phyloP scores from a whole-genome alignment of 1,140 invertebrate species.

The Eueides isabella region DNA sequence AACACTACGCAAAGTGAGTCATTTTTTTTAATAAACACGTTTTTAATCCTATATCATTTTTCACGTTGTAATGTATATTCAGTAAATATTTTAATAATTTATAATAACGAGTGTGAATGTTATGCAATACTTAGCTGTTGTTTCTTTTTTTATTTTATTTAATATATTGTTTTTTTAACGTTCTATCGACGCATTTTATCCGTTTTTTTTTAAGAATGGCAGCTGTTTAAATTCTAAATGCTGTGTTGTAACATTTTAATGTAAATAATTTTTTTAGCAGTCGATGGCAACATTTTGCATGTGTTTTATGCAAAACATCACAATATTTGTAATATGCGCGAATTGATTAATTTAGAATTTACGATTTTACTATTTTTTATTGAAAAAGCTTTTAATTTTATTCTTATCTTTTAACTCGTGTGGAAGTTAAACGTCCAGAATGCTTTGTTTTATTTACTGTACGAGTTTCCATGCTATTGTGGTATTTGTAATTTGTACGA shows the following conservation, averaged over 20 bases:
- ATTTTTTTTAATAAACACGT: conserved; percentile 52
- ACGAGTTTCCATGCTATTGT: conserved; percentile 68
- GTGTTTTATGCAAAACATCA: conserved; percentile 58
- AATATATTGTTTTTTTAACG: conserved; percentile 32
- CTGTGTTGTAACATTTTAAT: conserved; percentile 46
- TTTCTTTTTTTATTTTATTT: conserved; percentile 59
- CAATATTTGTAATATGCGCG: conserved; percentile 63
- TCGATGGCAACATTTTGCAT: conserved; percentile 46
- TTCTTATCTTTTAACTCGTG: conserved; percentile 33
- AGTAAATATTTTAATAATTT: conserved; percentile 68
- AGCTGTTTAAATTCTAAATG: conserved; percentile 44
- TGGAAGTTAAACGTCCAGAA: conserved; percentile 49
- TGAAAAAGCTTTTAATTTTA: conserved; percentile 45
- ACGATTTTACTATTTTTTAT: conserved; percentile 58
- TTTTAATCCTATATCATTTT: conserved; percentile 48
- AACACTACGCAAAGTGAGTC: conserved; percentile 40
- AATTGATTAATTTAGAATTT: conserved; percentile 59
- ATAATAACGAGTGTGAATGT: conserved; percentile 56
- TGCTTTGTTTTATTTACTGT: conserved; percentile 66
- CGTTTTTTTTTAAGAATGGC: conserved; percentile 41
- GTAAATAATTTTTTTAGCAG: conserved; percentile 51
- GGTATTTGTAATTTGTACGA: conserved; percentile 77
- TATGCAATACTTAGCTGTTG: conserved; percentile 64
- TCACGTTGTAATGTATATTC: conserved; percentile 65
- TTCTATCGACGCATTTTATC: conserved; percentile 34